phyloP scores from a whole-genome alignment of 2,797 vertebrate genomes.

The Buphagus erythrorhynchus region DNA sequence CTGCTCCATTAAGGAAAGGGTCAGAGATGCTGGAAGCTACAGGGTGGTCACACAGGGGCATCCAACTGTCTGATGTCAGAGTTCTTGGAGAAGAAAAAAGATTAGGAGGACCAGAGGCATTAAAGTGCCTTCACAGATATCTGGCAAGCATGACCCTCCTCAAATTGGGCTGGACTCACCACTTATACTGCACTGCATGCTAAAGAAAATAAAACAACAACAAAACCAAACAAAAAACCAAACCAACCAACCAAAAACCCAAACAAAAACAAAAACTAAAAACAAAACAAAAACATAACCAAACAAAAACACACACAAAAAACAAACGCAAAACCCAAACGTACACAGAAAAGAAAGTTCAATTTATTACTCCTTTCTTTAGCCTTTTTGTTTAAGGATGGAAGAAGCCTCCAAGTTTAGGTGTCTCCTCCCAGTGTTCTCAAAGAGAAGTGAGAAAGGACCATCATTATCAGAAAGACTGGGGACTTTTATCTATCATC shows the following conservation, averaged over 20 bases:
- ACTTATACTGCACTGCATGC: not conserved
- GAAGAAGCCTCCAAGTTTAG: not conserved
- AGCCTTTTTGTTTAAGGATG: not conserved
- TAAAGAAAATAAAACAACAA: not conserved
- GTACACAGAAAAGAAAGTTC: not conserved
- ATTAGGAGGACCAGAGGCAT: not conserved
- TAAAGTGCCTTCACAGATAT: not conserved
- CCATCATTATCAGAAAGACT: not conserved
- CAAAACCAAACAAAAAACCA: too few species aligned
- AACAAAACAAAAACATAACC: not conserved
- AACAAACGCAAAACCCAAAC: not conserved
- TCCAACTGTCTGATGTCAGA: not conserved
- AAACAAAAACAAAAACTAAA: too few species aligned
- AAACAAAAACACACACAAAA: not conserved
- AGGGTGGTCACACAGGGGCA: not conserved
- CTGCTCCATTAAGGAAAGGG: not conserved
- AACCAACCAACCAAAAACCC: not conserved
- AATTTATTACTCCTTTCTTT: not conserved
- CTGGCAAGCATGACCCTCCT: not conserved
- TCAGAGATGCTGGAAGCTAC: not conserved
- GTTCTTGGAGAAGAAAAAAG: not conserved
- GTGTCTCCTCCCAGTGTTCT: not conserved
- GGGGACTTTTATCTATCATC: not conserved
- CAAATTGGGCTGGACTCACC: not conserved
- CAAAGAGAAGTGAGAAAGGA: not conserved